Percentiles rank a stretch among this genome's conserved stretches.
Conservation (phyloP, 2,797 vertebrate genomes). For the Sebastes hubbsi region DNA sequence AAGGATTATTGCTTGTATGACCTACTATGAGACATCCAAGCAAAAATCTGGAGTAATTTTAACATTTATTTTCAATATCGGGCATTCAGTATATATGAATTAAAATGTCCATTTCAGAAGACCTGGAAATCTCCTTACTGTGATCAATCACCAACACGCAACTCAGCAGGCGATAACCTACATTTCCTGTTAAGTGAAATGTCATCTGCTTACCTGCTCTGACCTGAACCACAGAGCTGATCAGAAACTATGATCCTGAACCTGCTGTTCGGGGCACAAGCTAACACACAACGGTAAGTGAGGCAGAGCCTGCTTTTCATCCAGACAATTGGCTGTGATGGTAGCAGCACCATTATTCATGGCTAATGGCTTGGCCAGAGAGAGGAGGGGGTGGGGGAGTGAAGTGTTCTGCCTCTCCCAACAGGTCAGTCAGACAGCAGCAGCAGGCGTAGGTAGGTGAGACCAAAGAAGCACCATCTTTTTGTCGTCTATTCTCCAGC, state of each 20-base stretch:
- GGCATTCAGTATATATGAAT: neutral
- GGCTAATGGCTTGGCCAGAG: slow-evolving; percentile 70
- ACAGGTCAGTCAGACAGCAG: slow-evolving; percentile 58
- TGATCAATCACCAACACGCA: slow-evolving; percentile 20
- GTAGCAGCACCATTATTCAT: slow-evolving; percentile 76
- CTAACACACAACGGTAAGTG: slow-evolving; percentile 60
- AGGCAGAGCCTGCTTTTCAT: slow-evolving; percentile 76
- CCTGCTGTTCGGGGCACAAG: slow-evolving; percentile 56
- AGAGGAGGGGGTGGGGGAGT: slow-evolving; percentile 9
- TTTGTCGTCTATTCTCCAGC: neutral
- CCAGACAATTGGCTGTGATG: slow-evolving; percentile 81
- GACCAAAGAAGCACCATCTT: slow-evolving; percentile 14
- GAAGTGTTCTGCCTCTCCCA: slow-evolving; percentile 51
- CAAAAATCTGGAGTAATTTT: neutral
- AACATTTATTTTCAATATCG: neutral
- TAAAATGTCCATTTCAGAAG: neutral
- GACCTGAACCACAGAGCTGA: slow-evolving; percentile 54
- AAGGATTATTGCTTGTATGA: neutral
- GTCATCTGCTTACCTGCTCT: slow-evolving; percentile 62
- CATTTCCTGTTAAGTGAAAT: slow-evolving; percentile 37
- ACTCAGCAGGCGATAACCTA: slow-evolving; percentile 14
- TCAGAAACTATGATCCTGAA: slow-evolving; percentile 53
- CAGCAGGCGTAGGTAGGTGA: slow-evolving; percentile 42
- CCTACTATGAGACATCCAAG: neutral
- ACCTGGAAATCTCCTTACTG: neutral